Conservation (phyloP, 2,888 invertebrate genomes). For the Leptothorax acervorum region DNA sequence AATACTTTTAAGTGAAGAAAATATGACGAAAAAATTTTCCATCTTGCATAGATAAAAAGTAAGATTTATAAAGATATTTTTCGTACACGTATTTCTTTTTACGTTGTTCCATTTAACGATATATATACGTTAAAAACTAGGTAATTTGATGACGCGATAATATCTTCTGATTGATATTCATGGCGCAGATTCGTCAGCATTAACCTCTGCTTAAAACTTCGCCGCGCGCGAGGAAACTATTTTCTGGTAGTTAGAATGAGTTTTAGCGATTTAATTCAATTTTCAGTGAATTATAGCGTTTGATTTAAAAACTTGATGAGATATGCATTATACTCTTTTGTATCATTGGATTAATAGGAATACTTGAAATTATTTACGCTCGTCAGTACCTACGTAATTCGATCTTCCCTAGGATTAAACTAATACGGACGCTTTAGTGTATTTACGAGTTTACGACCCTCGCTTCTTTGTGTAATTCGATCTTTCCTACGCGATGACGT, state of each 20-base stretch:
- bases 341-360: conserved; percentile 17
- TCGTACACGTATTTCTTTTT: not conserved
- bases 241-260: conserved; percentile 14
- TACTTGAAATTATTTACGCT: conserved; percentile 12
- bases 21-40: not conserved
- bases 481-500: conserved; percentile 13
- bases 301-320: conserved; percentile 21
- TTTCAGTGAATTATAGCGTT: conserved; percentile 3
- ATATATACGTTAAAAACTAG: not conserved
- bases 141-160: conserved; percentile 1
- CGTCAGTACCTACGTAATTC: conserved; percentile 1
- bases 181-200: not conserved
- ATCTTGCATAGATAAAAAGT: not conserved
- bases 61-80: not conserved
- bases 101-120: not conserved
- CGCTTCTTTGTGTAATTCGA: conserved; percentile 21
- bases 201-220: conserved; percentile 42
- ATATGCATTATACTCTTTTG: not conserved
- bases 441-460: conserved; percentile 31
- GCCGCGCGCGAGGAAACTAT: conserved; percentile 2
- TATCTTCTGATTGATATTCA: conserved; percentile 40
- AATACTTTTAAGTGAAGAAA: not conserved
- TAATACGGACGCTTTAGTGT: conserved; percentile 20
- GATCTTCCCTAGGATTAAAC: conserved; percentile 15
- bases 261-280: conserved; percentile 26